Evolutionary conservation across 30 jellyfish, hydroid and myxozoan species (phyloP), one percentile per base, ranked within the genome.

Genomic region (Turritopsis dohrnii): DNA sequence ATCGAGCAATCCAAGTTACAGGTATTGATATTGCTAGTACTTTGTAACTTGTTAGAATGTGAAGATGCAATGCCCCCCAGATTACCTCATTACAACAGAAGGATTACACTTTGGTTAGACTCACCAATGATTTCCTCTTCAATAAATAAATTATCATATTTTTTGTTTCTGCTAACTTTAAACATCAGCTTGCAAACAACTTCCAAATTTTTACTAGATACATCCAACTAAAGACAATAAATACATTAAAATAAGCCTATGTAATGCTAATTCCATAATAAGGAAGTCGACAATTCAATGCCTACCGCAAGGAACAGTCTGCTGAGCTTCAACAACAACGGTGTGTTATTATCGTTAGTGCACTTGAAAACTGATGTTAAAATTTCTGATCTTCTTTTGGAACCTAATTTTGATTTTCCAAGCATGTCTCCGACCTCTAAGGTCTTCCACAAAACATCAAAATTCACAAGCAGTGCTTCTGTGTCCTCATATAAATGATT

Each of bases 371-470:
- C 79, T 20, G 96, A 77, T 66, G 96, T 54, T 66, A 90, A 88
- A 21, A 90, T 85, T 26, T 60, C 71, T 0, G 96, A 29, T 71
- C 97, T 81, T 54, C 85, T 71, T 81, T 92, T 83, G 1, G 96
- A 86, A 7, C 89, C 80, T 24, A 92, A 87, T 74, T 92, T 54
- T 8, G 84, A 83, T 73, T 90, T 90, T 7, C 84, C 88, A 23
- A 90, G 71, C 77, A 90, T 25, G 53, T 90, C 85, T 71, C 93
- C 83, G 8, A 80, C 8, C 80, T 90, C 88, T 54, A 90, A 87
- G 1, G 85, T 83, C 69, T 84, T 87, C 93, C 90, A 90, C 28
- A 90, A 73, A 1, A 90, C 90, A 84, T 90, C 97, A 25, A 90
- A 90, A 65, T 90, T 90, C 18, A 79, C 81, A 22, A 81, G 29